Evolutionary conservation across 2,113 vertebrate genomes (phyloP), one percentile per base, ranked within the genome.

Genomic region (Climacteris rufus): DNA sequence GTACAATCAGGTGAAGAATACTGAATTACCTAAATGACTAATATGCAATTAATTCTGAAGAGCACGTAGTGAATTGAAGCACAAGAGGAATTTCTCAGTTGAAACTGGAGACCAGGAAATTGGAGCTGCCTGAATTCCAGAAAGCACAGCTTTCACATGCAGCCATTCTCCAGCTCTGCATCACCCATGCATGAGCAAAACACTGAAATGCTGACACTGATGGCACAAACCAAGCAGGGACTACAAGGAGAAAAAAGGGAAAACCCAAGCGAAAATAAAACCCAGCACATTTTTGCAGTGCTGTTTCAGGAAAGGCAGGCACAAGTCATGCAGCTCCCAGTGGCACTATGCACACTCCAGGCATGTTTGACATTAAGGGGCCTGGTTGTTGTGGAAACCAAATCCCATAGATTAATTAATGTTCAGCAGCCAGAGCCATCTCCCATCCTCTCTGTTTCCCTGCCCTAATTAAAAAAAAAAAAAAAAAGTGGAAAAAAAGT

Each of bases 321-420:
- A 78, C 87, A 96, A 97, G 90, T 83, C 93, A 89, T 19, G n/a
- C 33, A 92, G 90, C 92, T 96, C 86, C 60, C 77, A 80, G 88
- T 60, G 90, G 70, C 78, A 50, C 88, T 59, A 37, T 37, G 53
- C 94, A 96, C 92, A 15, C 93, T 94, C 95, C 77, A 66, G 59
- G 83, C 95, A 17, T 95, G 83, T 94, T 93, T 97, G 96, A 93
- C 94, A 97, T 97, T 97, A 97, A 97, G 89, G 72, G 88, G 84
- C 28, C 69, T 93, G 81, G 92, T 95, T 96, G 91, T 92, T 95
- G 64, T 96, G 95, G 96, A 95, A 97, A 95, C 96, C 83, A 91
- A 78, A 83, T 88, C 83, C 94, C 83, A 87, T 47, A 59, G 78
- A 80, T 83, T 96, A 84, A 95, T 87, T 96, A 89, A 89, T 75